Evolutionary conservation across 2,797 vertebrate genomes (phyloP).

Genomic region (Rhynchotus rufescens): DNA sequence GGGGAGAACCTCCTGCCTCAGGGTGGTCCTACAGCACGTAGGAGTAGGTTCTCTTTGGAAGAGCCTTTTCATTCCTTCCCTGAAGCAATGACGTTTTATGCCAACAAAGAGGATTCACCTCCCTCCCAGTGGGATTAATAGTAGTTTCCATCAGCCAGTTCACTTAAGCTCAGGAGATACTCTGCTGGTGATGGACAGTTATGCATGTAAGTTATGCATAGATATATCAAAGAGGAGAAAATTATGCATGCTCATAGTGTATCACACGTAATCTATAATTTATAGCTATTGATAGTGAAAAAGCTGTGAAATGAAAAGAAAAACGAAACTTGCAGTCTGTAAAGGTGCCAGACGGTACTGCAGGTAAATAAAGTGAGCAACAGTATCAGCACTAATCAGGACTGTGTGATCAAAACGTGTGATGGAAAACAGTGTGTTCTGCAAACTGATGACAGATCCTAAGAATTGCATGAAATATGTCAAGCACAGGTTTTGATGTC

Average conservation of each 20-base stretch:
- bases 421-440: not conserved
- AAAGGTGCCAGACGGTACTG: not conserved
- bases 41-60: not conserved
- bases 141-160: not conserved
- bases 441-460: not conserved
- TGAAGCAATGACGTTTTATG: not conserved
- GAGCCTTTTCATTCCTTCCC: not conserved
- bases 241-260: not conserved
- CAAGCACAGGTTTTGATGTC: not conserved
- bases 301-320: not conserved
- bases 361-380: not conserved
- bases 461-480: not conserved
- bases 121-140: not conserved
- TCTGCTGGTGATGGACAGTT: not conserved
- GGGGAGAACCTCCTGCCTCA: not conserved
- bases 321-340: not conserved
- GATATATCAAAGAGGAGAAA: not conserved
- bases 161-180: not conserved
- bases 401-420: not conserved
- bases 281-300: not conserved
- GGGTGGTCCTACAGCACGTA: not conserved
- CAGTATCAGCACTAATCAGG: not conserved
- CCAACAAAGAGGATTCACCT: not conserved
- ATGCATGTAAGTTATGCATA: not conserved
- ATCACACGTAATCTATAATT: not conserved